Evolutionary conservation across 2,888 invertebrate genomes (phyloP), one percentile per base, ranked within the genome.

Genomic region (Coecobrya sp.): DNA sequence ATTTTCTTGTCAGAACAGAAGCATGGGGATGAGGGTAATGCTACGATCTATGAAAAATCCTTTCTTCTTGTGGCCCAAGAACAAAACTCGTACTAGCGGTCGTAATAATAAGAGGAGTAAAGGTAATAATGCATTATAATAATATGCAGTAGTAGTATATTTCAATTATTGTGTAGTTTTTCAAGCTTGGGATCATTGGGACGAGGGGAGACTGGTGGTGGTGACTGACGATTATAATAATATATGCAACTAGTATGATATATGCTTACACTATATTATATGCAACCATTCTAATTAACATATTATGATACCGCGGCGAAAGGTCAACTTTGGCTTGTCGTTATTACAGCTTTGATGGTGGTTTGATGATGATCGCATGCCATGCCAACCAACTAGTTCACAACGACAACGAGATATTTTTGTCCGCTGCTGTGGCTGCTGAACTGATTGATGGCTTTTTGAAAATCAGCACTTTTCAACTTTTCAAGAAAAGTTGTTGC

Each of bases 401-500:
- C 22, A 22, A 65, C 65, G 84, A 55, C 30, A 81, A 49, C 19
- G 22, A 68, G 55, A 62, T 91, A 91, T 92, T 92, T 92, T 92
- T 88, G 92, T 88, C 76, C 84, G 73, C 45, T 91, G 25, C 79
- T 81, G 55, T 36, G 36, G 36, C 7, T 82, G 19, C 62, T 82
- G 8, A 84, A 84, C 84, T 92, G 92, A 92, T 92, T 92, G 92
- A 92, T 92, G 84, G 84, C 81, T 88, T 84, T 84, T 42, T 84
- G 79, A 82, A 89, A 92, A 88, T 92, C 91, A 92, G 84, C 92
- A 87, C 84, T 88, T 92, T 85, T 92, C 73, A 55, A 62, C 85
- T 81, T 86, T 86, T 86, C 42, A 76, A 86, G 73, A 87, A 86
- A 79, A 25, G 62, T 79, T 79, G 79, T 27, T 79, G 52, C 22